Base-by-base conservation (phyloP, 2,888 invertebrate species). In the Frankliniella fusca region DNA sequence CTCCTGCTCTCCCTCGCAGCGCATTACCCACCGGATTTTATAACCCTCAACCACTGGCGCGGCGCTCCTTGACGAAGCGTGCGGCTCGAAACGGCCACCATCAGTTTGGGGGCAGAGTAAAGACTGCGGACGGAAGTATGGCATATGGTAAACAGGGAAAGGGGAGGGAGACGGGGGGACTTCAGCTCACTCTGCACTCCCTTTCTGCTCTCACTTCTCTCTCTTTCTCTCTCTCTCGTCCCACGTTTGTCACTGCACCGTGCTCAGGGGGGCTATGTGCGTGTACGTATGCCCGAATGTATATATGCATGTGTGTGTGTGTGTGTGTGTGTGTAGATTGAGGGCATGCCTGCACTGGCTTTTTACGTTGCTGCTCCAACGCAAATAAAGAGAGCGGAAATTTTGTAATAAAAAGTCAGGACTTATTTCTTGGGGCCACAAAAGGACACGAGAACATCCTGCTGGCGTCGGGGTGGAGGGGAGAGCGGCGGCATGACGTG, bases 331-430 rank as follows among this genome's bases (percentile, higher is more conserved):
- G 70, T 76, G 70, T n/a, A 76, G 70, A 76, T 76, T 76, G 70
- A 27, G 70, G 70, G 61, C 61, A n/a, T n/a, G 61, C 61, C 61
- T 61, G 61, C 61, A 61, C 61, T 61, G 61, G 61, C 15, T 11
- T 15, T 61, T 61, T 61, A 61, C 61, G n/a, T 61, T 15, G 61
- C 61, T 61, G 61, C 61, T 61, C 61, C 61, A 61, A n/a, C 70
- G 23, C 70, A 76, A 76, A 76, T 76, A 76, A 76, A 76, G 27
- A 76, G 70, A 76, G 70, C 70, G 70, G 70, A 76, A 76, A 76
- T 76, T 76, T 76, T 23, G 70, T 12, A 76, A 76, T 76, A 76
- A 76, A 76, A 76, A 76, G 70, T 27, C 23, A 27, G 70, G 70
- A 76, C 70, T 76, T 76, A 76, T 76, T 76, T 27, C 70, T 76